Base-by-base conservation (phyloP, 2,888 invertebrate genomes). In the Corythucha ciliata region DNA sequence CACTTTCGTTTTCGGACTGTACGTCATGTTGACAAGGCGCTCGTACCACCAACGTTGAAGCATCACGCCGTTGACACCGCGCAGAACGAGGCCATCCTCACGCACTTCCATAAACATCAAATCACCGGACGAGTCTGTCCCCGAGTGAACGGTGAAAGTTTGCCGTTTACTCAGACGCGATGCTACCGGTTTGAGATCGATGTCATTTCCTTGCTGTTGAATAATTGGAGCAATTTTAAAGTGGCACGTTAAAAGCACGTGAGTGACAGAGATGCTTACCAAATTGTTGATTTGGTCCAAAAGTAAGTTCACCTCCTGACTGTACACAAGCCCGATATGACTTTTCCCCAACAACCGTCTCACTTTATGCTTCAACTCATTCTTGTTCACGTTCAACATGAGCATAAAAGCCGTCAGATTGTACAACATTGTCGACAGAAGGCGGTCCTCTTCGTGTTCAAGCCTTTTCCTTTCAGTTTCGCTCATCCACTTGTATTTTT, bases 11-110 rank as follows among this genome's bases (percentile, higher is more conserved):
- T 97, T 97, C 0, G 98, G 98, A 61, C 96, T 94, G 70, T 93
- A 99, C 0, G 98, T 97, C 94, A 99, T 97, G 68, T 99, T 99
- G 48, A 98, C 94, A 48, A 99, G 74, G 48, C 96, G 76, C 68
- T 99, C 98, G 70, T 90, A 99, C 97, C 97, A 99, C 97, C 98
- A 98, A 36, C 96, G 76, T 64, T 91, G 90, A 34, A 88, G 80
- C 69, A 91, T 90, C 1, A 88, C 83, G 21, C 91, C 91, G 69
- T 79, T 79, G 2, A 82, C 80, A 0, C 53, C 48, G 55, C 90
- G 74, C 59, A 91, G 70, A 8, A 90, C 84, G 47, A 91, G 74
- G 0, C 92, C 94, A 68, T 99, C 98, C 68, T 98, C 54, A 2
- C 97, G 83, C 32, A 98, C 96, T 73, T 96, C 88, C 74, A 90